A percentile compares a stretch with the other conserved stretches of the same genome.
These are phyloP conservation scores for Dolomedes plantarius DNA, from an alignment of 2,888 invertebrate genomes.

Conservation along the genomic window DNA sequence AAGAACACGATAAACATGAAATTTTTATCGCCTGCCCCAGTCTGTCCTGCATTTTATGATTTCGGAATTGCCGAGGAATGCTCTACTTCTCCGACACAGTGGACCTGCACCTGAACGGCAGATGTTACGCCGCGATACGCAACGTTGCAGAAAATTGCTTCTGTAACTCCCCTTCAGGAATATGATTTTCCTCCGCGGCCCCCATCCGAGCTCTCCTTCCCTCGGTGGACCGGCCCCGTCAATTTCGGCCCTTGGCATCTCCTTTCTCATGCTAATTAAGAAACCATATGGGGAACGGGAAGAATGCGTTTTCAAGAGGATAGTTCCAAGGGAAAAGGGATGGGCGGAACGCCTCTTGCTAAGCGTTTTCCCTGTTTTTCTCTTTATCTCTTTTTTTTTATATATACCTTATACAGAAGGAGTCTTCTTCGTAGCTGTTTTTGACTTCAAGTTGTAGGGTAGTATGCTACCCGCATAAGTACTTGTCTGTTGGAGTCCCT, in stretches of 20 bases:
- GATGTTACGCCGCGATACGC: constrained; percentile 16
- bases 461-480: not conserved
- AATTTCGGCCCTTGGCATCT: constrained; percentile 3
- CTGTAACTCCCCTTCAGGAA: constrained; percentile 6
- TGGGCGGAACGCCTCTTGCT: constrained; percentile 2
- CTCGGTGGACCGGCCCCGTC: constrained; percentile 11
- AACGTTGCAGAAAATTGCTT: constrained; percentile 27
- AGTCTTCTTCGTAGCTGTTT: not conserved
- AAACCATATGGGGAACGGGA: constrained; percentile 58
- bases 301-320: constrained; percentile 9
- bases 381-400: not conserved
- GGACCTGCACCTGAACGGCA: constrained; percentile 13
- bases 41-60: not conserved
- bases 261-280: constrained; percentile 67
- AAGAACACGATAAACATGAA: too few relatives aligned
- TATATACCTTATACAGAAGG: not conserved
- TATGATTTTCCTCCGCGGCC: not conserved
- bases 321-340: not conserved
- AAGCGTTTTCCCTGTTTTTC: constrained; percentile 12
- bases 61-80: not conserved
- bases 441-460: not conserved
- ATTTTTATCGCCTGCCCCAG: too few relatives aligned
- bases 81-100: not conserved
- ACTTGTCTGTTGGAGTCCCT: too few relatives aligned
- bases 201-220: not conserved